Conservation (phyloP, 2,888 invertebrate genomes). For the Monoplex corrugatus region DNA sequence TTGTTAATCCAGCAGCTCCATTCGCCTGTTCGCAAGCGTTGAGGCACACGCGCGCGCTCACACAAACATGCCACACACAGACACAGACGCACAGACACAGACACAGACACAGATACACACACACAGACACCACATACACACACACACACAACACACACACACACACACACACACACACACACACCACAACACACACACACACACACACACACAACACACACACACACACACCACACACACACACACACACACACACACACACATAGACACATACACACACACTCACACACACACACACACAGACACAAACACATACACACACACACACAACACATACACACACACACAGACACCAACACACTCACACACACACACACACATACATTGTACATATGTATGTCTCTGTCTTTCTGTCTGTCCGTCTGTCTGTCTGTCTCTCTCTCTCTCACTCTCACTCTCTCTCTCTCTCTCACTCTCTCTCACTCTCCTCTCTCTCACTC, state of each 20-base stretch:
- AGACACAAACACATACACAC: not conserved
- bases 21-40: no score
- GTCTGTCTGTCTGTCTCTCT: no score
- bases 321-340: not conserved
- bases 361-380: not conserved
- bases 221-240: constrained; percentile 1
- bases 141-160: not conserved
- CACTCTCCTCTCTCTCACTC: no score
- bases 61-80: not conserved
- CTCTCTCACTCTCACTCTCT: no score
- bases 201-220: constrained; percentile 1
- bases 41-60: not conserved
- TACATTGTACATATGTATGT: no score
- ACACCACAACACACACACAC: not conserved
- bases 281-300: not conserved
- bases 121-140: not conserved
- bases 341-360: not conserved
- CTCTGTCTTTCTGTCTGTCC: no score
- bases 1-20: no score
- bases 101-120: not conserved
- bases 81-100: not conserved
- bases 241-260: not conserved
- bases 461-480: no score
- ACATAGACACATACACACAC: not conserved
- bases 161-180: not conserved